phyloP scores from a whole-genome alignment of 2,888 invertebrate species.

The Choreutis nemorana region DNA sequence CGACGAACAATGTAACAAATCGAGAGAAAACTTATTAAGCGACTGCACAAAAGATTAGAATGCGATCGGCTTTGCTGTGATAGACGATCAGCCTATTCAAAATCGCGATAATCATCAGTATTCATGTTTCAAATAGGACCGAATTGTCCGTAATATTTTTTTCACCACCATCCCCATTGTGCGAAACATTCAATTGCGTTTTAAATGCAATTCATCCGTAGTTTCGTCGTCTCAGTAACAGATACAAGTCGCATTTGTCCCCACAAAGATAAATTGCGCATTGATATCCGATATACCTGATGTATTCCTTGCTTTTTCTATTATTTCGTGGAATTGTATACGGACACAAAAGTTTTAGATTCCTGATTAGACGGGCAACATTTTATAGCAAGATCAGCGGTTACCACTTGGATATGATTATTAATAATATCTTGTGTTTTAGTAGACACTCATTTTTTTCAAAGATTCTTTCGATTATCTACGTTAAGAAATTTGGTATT shows the following conservation, averaged over 20 bases:
- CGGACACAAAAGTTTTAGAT: conserved; percentile 31
- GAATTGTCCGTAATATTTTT: conserved; percentile 52
- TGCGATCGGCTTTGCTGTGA: conserved; percentile 46
- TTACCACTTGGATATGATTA: no score
- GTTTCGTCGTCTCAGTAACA: conserved; percentile 38
- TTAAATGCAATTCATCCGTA: conserved; percentile 44
- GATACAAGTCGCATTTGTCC: conserved; percentile 42
- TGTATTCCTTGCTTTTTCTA: conserved; percentile 44
- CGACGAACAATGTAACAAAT: no score
- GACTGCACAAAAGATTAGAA: conserved; percentile 38
- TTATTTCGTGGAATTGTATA: conserved; percentile 20
- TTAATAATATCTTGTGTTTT: no score
- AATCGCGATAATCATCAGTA: conserved; percentile 57
- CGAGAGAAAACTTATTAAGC: conserved; percentile 42
- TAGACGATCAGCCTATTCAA: conserved; percentile 48
- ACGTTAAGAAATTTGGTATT: no score
- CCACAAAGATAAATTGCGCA: conserved; percentile 54
- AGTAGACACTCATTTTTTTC: no score
- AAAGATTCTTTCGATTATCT: no score
- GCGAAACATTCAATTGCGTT: conserved; percentile 56
- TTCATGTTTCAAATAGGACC: conserved; percentile 51
- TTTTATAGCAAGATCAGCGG: background rate
- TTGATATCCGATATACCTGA: conserved; percentile 57
- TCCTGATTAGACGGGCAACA: conserved; percentile 27
- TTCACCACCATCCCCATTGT: conserved; percentile 25